Evolutionary conservation across 1,140 invertebrate genomes (phyloP).

Genomic region (Drosophila grimshawi): DNA sequence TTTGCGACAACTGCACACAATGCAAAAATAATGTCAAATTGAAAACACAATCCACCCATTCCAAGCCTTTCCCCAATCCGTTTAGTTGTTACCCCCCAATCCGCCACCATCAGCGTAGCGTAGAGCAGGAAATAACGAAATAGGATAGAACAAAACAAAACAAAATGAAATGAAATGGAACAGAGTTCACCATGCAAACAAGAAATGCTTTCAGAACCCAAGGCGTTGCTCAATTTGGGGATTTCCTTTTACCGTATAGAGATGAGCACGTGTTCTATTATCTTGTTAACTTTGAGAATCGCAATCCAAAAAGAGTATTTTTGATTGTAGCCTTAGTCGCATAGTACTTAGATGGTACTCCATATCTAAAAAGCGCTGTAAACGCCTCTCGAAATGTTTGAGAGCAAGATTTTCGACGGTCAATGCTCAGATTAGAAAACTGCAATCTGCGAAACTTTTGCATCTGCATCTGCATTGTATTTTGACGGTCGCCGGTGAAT

Average conservation of each 20-base stretch:
- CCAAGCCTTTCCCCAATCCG: not conserved
- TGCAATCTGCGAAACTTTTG: no score
- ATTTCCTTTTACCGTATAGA: not conserved
- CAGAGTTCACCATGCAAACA: not conserved
- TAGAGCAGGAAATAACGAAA: not conserved
- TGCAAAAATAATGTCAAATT: slow-evolving; percentile 54
- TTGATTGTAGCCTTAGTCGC: no score
- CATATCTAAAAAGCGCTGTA: no score
- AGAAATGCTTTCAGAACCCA: slow-evolving; percentile 1
- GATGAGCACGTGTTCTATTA: not conserved
- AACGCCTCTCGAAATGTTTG: no score
- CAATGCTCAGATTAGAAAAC: no score
- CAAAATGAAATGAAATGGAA: slow-evolving; percentile 13
- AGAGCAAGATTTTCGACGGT: no score
- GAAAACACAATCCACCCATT: slow-evolving; percentile 2
- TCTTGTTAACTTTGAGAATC: no score
- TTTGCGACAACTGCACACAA: slow-evolving; percentile 45
- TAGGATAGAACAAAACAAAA: slow-evolving; percentile 16
- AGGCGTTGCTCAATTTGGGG: not conserved
- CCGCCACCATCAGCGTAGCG: not conserved
- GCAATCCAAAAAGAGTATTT: no score
- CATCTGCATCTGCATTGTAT: no score
- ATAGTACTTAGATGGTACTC: no score
- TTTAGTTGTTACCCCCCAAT: not conserved
- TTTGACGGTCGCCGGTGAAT: no score